Conservation (phyloP, 2,888 invertebrate genomes). For the Eilema caniola region DNA sequence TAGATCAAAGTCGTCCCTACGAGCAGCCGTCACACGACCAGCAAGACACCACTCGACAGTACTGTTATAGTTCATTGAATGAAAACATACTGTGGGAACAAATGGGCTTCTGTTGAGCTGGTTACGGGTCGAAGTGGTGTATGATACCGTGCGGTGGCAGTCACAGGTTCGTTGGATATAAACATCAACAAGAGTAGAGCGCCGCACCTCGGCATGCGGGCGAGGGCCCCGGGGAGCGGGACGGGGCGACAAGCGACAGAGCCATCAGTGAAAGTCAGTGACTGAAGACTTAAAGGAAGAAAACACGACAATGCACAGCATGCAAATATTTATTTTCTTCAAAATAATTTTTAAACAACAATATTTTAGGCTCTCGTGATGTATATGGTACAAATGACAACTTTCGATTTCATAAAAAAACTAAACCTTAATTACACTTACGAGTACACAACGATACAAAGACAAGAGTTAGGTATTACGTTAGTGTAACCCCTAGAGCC, state of each 20-base stretch:
- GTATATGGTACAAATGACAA: conserved; percentile 83
- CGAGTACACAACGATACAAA: conserved; percentile 43
- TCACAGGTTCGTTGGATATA: neutral
- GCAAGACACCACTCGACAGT: neutral
- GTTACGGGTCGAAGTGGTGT: neutral
- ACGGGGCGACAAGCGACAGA: conserved; percentile 51
- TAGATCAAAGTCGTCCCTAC: neutral
- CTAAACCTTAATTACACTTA: conserved; percentile 76
- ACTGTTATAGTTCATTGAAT: neutral
- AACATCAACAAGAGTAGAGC: too few species aligned
- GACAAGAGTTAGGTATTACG: conserved; percentile 33
- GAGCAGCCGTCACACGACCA: neutral
- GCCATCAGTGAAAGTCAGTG: conserved; percentile 39
- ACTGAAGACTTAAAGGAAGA: conserved; percentile 34
- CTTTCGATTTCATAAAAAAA: conserved; percentile 81
- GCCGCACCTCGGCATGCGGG: too few species aligned
- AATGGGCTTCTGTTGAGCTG: neutral
- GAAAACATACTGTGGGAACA: neutral
- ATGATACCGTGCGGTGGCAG: neutral
- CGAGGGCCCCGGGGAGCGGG: neutral
- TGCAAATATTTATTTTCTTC: conserved; percentile 83
- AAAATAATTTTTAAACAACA: conserved; percentile 86
- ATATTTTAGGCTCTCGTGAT: conserved; percentile 76
- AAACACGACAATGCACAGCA: conserved; percentile 77
- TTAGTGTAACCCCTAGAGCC: conserved; percentile 16